A percentile compares a stretch with the other conserved stretches of the same genome.
Evolutionary conservation across 2,113 vertebrate genomes (phyloP).

Genomic region (Dicerorhinus sumatrensis): DNA sequence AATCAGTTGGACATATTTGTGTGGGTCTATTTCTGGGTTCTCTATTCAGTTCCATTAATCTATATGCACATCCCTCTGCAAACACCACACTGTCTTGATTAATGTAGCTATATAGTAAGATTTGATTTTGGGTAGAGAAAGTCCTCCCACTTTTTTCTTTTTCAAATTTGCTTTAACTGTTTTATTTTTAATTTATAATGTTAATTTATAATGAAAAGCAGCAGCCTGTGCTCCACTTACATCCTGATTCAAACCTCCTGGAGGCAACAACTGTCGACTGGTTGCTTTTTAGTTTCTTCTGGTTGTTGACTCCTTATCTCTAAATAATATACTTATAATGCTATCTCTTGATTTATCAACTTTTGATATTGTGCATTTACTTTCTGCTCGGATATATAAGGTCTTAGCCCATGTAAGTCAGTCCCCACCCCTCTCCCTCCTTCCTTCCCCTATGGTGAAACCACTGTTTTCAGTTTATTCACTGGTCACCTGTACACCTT

Average conservation of each 20-base stretch:
- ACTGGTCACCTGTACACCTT: neutral
- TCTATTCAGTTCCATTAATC: neutral
- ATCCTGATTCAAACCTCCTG: neutral
- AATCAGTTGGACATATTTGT: neutral
- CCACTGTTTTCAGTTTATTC: neutral
- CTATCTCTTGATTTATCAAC: neutral
- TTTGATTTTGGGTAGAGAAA: neutral
- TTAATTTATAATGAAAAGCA: constrained; percentile 1
- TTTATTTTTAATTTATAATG: neutral
- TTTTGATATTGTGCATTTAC: neutral
- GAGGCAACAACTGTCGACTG: neutral
- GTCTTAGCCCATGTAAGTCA: neutral
- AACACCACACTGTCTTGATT: neutral
- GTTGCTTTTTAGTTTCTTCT: neutral
- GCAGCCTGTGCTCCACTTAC: neutral
- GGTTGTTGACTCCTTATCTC: neutral
- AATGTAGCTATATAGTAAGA: neutral
- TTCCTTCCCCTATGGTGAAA: neutral
- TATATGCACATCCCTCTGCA: neutral
- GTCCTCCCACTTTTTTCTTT: neutral
- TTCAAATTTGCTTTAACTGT: neutral
- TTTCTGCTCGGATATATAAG: neutral
- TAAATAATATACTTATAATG: neutral
- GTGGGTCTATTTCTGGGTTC: neutral
- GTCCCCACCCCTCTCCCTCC: neutral